Conservation (phyloP, 2,888 invertebrate species). For the Adineta ricciae region DNA sequence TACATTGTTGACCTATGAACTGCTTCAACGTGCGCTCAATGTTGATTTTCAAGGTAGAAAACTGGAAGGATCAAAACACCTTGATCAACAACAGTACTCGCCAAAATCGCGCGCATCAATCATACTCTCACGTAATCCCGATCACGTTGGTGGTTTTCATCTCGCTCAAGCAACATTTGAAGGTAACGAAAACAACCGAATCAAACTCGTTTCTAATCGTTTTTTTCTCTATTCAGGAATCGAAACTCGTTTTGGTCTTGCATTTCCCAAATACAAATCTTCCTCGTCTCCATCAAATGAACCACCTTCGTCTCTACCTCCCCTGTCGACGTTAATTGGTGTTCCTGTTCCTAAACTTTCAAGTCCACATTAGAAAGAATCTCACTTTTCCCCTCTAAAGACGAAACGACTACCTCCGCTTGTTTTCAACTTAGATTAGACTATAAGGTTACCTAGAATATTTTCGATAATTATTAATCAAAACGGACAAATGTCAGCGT, state of each 20-base stretch:
- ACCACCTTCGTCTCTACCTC: neutral
- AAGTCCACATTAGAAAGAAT: neutral
- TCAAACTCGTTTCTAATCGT: neutral
- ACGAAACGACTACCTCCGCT: too few species aligned
- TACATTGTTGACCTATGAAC: slow-evolving; percentile 86
- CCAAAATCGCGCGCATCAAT: neutral
- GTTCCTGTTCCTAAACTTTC: neutral
- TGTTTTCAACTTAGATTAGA: neutral
- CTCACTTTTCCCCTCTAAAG: neutral
- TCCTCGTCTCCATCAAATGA: neutral
- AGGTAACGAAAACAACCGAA: neutral
- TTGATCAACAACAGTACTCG: neutral
- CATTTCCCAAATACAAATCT: slow-evolving; percentile 26
- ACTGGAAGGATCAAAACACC: slow-evolving; percentile 72
- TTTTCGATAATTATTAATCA: too few species aligned
- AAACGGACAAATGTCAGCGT: too few species aligned
- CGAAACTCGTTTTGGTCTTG: slow-evolving; percentile 30
- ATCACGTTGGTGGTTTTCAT: slow-evolving; percentile 92
- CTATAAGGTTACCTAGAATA: too few species aligned
- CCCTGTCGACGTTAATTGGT: neutral
- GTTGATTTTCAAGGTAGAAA: slow-evolving; percentile 95
- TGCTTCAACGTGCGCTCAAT: slow-evolving; percentile 83
- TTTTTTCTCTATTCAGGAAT: neutral
- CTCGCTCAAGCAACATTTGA: slow-evolving; percentile 86
- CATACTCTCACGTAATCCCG: slow-evolving; percentile 64